Percentiles rank a stretch among this genome's conserved stretches.
These are phyloP conservation scores for Chelmon rostratus DNA, from an alignment of 2,797 vertebrate genomes.

Conservation along the genomic window DNA sequence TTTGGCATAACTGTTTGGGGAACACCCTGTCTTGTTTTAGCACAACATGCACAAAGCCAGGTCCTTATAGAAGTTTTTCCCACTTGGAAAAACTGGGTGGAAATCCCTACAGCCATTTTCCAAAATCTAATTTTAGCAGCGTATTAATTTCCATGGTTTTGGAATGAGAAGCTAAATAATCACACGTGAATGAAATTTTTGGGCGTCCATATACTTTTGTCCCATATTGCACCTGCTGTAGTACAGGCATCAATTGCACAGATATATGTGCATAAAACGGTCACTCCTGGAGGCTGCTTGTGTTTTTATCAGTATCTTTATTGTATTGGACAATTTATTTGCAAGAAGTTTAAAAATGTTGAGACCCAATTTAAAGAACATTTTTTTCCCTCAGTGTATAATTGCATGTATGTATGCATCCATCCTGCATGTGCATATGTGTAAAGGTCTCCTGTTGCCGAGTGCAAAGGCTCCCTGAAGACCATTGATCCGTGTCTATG, in stretches of 20 bases:
- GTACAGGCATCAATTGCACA: background rate
- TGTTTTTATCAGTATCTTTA: background rate
- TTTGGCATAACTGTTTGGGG: too few relatives aligned
- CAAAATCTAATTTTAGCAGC: background rate
- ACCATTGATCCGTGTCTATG: constrained; percentile 77
- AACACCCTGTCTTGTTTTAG: too few relatives aligned
- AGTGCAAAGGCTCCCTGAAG: constrained; percentile 67
- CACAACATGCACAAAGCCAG: background rate
- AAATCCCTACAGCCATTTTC: constrained; percentile 10
- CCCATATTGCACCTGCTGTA: background rate
- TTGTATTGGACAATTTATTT: too few relatives aligned
- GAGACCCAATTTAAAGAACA: background rate
- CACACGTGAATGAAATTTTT: background rate
- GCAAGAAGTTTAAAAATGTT: too few relatives aligned
- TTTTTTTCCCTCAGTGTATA: background rate
- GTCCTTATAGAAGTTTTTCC: background rate
- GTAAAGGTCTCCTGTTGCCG: constrained; percentile 54
- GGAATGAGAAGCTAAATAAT: background rate
- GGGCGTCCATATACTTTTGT: background rate
- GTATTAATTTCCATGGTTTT: background rate
- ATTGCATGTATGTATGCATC: constrained; percentile 24
- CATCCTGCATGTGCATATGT: background rate
- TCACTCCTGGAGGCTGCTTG: background rate
- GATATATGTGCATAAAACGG: background rate
- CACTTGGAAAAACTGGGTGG: background rate